phyloP scores from a whole-genome alignment of 2,113 vertebrate species.

The Hemibates koningsi region DNA sequence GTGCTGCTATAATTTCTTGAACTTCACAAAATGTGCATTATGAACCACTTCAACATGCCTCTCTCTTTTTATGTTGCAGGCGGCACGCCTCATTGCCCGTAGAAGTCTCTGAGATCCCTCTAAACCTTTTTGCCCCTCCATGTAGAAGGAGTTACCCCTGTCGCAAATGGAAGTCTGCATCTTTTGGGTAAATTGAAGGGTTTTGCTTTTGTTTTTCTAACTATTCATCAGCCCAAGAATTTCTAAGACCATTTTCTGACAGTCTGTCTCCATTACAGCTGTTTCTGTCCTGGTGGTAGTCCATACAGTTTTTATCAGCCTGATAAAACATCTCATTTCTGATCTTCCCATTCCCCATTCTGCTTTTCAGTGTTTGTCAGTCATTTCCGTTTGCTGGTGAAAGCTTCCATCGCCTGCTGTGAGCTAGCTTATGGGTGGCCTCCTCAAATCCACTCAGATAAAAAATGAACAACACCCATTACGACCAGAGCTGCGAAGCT shows the following conservation, averaged over 20 bases:
- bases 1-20: not conserved
- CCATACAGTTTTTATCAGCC: not conserved
- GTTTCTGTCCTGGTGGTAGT: not conserved
- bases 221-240: not conserved
- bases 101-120: conserved; percentile 65
- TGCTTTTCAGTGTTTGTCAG: not conserved
- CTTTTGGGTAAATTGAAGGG: conserved; percentile 68
- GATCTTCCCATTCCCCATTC: not conserved
- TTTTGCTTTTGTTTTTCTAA: conserved; percentile 24
- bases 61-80: conserved; percentile 55
- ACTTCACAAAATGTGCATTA: conserved; percentile 8
- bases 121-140: conserved; percentile 53
- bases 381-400: not conserved
- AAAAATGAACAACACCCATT: conserved; percentile 45
- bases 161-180: conserved; percentile 75
- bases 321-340: not conserved
- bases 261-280: not conserved
- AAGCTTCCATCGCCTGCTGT: conserved; percentile 8
- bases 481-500: not conserved
- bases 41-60: not conserved
- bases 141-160: conserved; percentile 70
- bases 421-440: conserved; percentile 11
- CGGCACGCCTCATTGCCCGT: conserved; percentile 65
- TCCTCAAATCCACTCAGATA: conserved; percentile 30
- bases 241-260: not conserved